Base-by-base conservation (phyloP, 1,140 invertebrate species). In the Parapsyche elsis region DNA sequence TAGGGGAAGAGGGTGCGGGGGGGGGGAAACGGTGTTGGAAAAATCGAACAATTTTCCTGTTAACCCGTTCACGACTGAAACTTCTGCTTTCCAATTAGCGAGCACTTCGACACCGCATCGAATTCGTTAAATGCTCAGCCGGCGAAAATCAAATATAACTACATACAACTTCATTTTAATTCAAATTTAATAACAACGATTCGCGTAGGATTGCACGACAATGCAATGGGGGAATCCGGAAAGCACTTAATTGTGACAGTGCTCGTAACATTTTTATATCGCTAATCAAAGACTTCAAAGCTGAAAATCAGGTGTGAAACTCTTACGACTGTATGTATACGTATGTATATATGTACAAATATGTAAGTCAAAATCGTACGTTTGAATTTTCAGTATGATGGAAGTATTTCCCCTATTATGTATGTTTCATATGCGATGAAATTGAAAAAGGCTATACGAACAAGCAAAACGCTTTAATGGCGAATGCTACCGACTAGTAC, bases 31-130 rank as follows among this genome's bases (percentile, higher is more conserved):
- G n/a, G 9, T 24, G 14, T 44, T 21, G 71, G 38, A 77, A 74
- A 71, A 73, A 49, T 79, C 77, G 49, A 71, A 81, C 57, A 81
- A 78, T 79, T 61, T 71, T 81, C 73, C 30, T 49, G 78, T 80
- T 80, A 80, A 71, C 45, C 78, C 76, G 74, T 80, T 80, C 78
- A 64, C 53, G 76, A 45, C 16, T 23, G 76, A 67, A 77, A 45
- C 57, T 67, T 49, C 45, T n/a, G 76, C 19, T 67, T 67, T 77
- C 76, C 76, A 77, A 77, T 77, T 77, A 77, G 57, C 24, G 57
- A 64, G 21, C 76, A 67, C 76, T 77, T 24, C 70, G 38, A 46
- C 73, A 10, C 12, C 14, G 45, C 71, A 46, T 24, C 44, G 21
- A 73, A 73, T 73, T 73, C 71, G 45, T 73, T 49, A 73, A 73